Evolutionary conservation across 2,113 vertebrate genomes (phyloP).

Genomic region (Puntigrus tetrazona): DNA sequence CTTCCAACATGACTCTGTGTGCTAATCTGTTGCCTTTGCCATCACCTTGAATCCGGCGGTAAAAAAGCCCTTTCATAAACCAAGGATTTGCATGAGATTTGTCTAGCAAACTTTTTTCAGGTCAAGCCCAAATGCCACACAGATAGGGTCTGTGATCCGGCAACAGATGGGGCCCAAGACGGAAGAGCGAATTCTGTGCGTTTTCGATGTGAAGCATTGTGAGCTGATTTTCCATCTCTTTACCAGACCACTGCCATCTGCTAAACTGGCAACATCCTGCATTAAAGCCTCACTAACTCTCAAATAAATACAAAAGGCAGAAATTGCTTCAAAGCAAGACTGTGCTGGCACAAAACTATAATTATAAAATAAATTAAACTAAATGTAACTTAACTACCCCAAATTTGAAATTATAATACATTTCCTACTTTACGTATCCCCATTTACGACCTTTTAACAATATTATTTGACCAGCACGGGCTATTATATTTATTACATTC

Average conservation of each 20-base stretch:
- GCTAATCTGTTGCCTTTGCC: conserved; percentile 19
- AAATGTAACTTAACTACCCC: too few species aligned
- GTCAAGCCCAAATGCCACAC: not conserved
- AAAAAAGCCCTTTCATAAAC: not conserved
- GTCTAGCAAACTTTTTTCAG: not conserved
- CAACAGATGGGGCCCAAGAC: not conserved
- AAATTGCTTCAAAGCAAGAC: too few species aligned
- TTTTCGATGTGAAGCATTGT: not conserved
- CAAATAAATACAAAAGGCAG: too few species aligned
- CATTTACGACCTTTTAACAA: not conserved
- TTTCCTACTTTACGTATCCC: too few species aligned
- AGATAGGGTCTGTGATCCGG: not conserved
- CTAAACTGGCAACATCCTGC: too few species aligned
- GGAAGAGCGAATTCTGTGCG: too few species aligned
- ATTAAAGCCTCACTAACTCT: too few species aligned
- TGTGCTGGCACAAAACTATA: too few species aligned
- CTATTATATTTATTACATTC: not conserved
- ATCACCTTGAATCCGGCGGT: not conserved
- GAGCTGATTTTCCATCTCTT: not conserved
- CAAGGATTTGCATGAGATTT: conserved; percentile 3
- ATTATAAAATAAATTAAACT: too few species aligned
- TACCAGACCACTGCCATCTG: too few species aligned
- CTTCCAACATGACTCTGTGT: not conserved
- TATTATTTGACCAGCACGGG: not conserved
- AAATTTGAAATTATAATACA: too few species aligned